Evolutionary conservation across 2,888 invertebrate genomes (phyloP).

Genomic region (Operophtera brumata): DNA sequence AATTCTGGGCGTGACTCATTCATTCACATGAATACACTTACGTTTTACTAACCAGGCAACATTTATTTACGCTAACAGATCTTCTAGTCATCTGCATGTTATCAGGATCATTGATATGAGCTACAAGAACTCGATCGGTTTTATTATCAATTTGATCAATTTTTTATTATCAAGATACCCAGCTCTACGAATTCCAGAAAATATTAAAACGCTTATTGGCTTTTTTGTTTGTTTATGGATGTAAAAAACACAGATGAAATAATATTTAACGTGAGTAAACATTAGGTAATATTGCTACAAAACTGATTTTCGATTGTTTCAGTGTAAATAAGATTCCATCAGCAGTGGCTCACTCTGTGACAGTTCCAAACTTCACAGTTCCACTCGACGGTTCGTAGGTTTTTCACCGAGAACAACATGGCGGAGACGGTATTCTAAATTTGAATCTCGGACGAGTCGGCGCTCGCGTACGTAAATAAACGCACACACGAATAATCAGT

Average conservation of each 20-base stretch:
- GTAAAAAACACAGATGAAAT: too few species aligned
- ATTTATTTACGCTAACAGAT: conserved; percentile 58
- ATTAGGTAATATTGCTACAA: too few species aligned
- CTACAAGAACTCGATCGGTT: neutral
- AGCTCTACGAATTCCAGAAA: too few species aligned
- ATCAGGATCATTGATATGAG: neutral
- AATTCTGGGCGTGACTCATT: conserved; percentile 71
- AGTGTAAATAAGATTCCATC: conserved; percentile 8
- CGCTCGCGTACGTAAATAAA: conserved; percentile 81
- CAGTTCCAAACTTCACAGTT: conserved; percentile 52
- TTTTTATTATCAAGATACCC: too few species aligned
- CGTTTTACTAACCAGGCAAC: conserved; percentile 58
- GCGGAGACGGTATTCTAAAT: conserved; percentile 80
- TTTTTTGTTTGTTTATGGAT: too few species aligned
- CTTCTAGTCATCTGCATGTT: conserved; percentile 26
- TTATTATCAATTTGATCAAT: neutral
- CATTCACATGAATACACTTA: conserved; percentile 68
- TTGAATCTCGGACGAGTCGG: conserved; percentile 81
- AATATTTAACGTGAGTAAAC: too few species aligned
- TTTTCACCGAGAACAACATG: conserved; percentile 79
- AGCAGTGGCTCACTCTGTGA: conserved; percentile 44
- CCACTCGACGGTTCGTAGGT: conserved; percentile 71
- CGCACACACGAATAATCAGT: conserved; percentile 78
- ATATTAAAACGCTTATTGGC: too few species aligned
- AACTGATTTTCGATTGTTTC: neutral